Conservation (phyloP, 2,888 invertebrate genomes). For the Teinopalpus imperialis region DNA sequence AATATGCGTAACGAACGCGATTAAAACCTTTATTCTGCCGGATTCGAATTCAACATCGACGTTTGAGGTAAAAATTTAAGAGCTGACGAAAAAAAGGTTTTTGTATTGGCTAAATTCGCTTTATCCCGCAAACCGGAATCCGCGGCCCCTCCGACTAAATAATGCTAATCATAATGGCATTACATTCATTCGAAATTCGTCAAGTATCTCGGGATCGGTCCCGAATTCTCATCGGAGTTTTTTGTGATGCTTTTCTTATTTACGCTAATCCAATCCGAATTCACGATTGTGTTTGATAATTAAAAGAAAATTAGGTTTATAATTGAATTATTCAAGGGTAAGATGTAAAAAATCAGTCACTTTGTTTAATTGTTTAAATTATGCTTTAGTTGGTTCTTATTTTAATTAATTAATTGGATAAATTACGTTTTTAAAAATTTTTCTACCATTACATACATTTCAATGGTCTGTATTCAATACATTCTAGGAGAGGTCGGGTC, state of each 20-base stretch:
- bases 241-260: slow-evolving; percentile 65
- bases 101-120: slow-evolving; percentile 72
- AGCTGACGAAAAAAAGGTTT: slow-evolving; percentile 55
- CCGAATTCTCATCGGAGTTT: slow-evolving; percentile 51
- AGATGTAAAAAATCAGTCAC: slow-evolving; percentile 1
- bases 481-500: too few species aligned
- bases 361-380: slow-evolving; percentile 1
- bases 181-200: slow-evolving; percentile 79
- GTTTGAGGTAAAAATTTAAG: slow-evolving; percentile 69
- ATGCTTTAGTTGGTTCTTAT: neutral
- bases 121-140: slow-evolving; percentile 78
- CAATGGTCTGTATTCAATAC: too few species aligned
- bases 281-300: slow-evolving; percentile 47
- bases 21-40: slow-evolving; percentile 54
- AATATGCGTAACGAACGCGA: slow-evolving; percentile 76
- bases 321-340: slow-evolving; percentile 37
- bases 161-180: slow-evolving; percentile 81
- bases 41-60: slow-evolving; percentile 63
- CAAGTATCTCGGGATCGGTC: slow-evolving; percentile 65
- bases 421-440: too few species aligned
- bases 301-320: slow-evolving; percentile 42
- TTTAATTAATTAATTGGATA: too few species aligned
- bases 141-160: slow-evolving; percentile 68
- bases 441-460: too few species aligned
- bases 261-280: slow-evolving; percentile 58